Base-by-base conservation (phyloP, 2,113 vertebrate genomes). In the Dendropsophus ebraccatus region DNA sequence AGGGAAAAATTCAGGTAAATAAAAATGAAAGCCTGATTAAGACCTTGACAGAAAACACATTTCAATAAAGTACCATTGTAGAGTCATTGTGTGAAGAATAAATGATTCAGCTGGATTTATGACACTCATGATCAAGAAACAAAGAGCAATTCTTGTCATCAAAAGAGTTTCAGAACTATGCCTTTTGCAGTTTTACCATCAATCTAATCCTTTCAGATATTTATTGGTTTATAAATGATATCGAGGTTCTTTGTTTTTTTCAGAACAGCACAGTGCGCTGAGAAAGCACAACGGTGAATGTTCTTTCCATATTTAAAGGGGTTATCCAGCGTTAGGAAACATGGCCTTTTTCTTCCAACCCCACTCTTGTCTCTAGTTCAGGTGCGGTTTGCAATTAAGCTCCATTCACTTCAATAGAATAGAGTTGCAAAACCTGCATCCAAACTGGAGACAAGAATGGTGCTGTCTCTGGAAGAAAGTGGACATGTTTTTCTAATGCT, bases 81-180 rank as follows among this genome's bases (percentile, higher is more conserved):
- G 76, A 80, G 28, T 70, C 84, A 73, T 86, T 86, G 76, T 86
- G 58, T 54, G 19, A 56, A 32, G 50, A 81, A 65, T 52, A 86
- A 87, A 50, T 62, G 76, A 87, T 81, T 87, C 85, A 79, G 85
- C 85, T 81, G 67, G 85, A 81, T 87, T 87, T 81, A 74, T 85
- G 47, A 85, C 75, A 70, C 37, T 78, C 32, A 69, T 74, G 77
- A 81, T 81, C 58, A 21, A 81, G 56, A 62, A 81, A 87, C 85
- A 87, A 87, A 74, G 35, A 49, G 52, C 65, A 60, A 81, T 81
- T 73, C 35, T 74, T 49, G 60, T 81, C 19, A 74, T 87, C 85
- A 74, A 81, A 87, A 81, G 67, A 47, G 58, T n/a, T 81, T 87
- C 67, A 58, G 37, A 81, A 87, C 35, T 81, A 77, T 19, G 85